phyloP scores from a whole-genome alignment of 2,113 vertebrate species.

The Arenaria interpres region DNA sequence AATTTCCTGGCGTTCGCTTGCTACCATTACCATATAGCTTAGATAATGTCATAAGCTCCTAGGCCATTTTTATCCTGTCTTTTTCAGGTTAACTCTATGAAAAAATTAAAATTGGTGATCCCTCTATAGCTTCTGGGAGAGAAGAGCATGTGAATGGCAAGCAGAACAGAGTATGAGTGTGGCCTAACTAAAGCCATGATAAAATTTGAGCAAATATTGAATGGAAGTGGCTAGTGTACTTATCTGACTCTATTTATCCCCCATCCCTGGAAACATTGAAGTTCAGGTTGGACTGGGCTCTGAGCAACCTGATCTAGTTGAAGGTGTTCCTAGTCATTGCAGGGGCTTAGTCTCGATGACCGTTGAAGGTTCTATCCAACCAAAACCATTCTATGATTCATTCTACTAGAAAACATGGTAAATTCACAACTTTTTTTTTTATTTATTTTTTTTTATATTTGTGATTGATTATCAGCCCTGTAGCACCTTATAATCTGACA shows the following conservation, averaged over 20 bases:
- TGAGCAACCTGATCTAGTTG: neutral
- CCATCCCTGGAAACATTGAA: neutral
- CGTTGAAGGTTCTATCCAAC: neutral
- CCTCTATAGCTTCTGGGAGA: neutral
- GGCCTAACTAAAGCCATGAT: neutral
- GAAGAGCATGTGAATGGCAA: neutral
- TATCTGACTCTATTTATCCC: neutral
- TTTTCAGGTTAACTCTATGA: neutral
- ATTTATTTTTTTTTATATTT: neutral
- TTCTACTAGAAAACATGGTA: neutral
- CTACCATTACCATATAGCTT: neutral
- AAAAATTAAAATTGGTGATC: neutral
- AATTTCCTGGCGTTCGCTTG: neutral
- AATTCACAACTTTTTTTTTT: neutral
- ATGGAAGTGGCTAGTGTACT: neutral
- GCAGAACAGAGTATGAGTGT: neutral
- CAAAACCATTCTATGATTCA: neutral
- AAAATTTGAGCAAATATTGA: neutral
- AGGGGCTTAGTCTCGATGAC: neutral
- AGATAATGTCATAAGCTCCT: neutral
- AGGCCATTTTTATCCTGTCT: neutral
- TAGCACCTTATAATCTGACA: neutral
- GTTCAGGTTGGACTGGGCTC: fast-evolving
- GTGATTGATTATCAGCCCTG: neutral
- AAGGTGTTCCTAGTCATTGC: too few species aligned